Evolutionary conservation across 2,888 invertebrate genomes (phyloP), one percentile per base, ranked within the genome.

Genomic region (Lepidochrysops patricia): DNA sequence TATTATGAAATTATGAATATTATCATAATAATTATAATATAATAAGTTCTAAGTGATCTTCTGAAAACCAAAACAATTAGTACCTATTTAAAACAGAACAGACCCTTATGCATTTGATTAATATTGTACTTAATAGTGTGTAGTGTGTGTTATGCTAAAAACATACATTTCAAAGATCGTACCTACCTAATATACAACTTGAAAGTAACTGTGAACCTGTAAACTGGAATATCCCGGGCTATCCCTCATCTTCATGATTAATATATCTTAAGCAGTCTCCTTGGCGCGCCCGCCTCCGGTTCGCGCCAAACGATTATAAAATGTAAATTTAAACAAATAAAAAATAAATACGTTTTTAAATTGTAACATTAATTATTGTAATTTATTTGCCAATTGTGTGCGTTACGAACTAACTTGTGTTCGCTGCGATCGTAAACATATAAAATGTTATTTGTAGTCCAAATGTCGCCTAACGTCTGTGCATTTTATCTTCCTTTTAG

Each of bases 321-420:
- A 54, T 54, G 54, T 54, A 32, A 54, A 54, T 54, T 27, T 43
- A 13, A 29, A 29, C 26, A 49, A 49, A 29, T 29, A 54, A 15
- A 27, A 50, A 26, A 52, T 13, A 52, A 52, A 52, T 13, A 27
- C 52, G 27, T 29, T 52, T 50, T 50, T 52, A 52, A 52, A 52
- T n/a, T 52, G 52, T 27, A 26, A 15, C 29, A 52, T 52, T 27
- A 52, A 52, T 52, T 52, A 50, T 50, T 50, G 49, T 50, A 50
- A 50, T 50, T 25, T 50, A 50, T 50, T 26, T 25, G 26, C 49
- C 49, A 25, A 50, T 50, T 50, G 26, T 26, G 13, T 23, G 3
- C 1, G 49, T 19, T 1, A 1, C 2, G n/a, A 4, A 4, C 49
- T 25, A 19, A 4, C 13, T 35, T 6, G 35, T 35, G 13, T 35